phyloP scores from a whole-genome alignment of 2,888 invertebrate species.

The Hypsopygia costalis region DNA sequence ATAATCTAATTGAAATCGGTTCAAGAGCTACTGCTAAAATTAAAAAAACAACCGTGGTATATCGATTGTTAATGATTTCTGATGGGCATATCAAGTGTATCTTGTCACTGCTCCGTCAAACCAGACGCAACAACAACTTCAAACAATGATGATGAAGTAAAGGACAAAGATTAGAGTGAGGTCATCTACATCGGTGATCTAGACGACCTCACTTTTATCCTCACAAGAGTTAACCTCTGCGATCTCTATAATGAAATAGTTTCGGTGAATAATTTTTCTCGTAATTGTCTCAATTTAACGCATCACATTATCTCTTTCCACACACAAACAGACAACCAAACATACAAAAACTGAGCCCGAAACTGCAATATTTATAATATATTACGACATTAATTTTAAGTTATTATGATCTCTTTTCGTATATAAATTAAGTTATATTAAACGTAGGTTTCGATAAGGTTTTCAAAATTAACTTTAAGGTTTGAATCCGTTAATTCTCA shows the following conservation, averaged over 20 bases:
- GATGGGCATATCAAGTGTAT: too few relatives aligned
- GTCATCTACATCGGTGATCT: too few relatives aligned
- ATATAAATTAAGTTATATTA: constrained; percentile 62
- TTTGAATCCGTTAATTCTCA: constrained; percentile 20
- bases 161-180: too few relatives aligned
- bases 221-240: neutral
- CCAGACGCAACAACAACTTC: too few relatives aligned
- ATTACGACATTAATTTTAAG: constrained; percentile 55
- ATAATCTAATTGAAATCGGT: too few relatives aligned
- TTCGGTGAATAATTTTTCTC: neutral
- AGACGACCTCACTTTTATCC: too few relatives aligned
- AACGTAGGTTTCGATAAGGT: constrained; percentile 23
- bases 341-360: constrained; percentile 16
- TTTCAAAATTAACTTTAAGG: constrained; percentile 27
- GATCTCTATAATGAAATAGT: neutral
- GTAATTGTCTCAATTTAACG: neutral
- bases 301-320: constrained; percentile 4
- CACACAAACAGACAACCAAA: neutral
- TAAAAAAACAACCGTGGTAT: too few relatives aligned
- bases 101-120: too few relatives aligned
- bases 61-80: too few relatives aligned
- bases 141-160: too few relatives aligned
- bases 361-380: constrained; percentile 51
- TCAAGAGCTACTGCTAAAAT: too few relatives aligned
- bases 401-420: constrained; percentile 79